Conservation (phyloP, 2,888 invertebrate genomes). For the Athrips mouffetella region DNA sequence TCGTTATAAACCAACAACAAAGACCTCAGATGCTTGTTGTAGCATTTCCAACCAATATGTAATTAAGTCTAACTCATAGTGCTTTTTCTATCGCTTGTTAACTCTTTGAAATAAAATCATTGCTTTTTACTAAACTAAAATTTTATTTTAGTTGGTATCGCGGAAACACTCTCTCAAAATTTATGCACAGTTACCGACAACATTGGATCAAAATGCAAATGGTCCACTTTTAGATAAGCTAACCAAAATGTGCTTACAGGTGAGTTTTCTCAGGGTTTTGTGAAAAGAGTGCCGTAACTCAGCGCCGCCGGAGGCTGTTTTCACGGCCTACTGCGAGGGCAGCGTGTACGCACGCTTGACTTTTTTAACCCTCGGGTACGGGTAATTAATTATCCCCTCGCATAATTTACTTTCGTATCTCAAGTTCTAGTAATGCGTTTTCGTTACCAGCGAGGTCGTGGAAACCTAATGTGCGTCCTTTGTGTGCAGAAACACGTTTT, state of each 20-base stretch:
- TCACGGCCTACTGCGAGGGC: background rate
- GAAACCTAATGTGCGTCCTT: slow-evolving; percentile 10
- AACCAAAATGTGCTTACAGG: slow-evolving; percentile 5
- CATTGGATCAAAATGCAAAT: slow-evolving; percentile 3
- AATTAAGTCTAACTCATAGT: no score
- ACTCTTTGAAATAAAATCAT: no score
- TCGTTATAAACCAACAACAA: no score
- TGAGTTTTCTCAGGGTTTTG: background rate
- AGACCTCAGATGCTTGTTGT: no score
- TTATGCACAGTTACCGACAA: background rate
- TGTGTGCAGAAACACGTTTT: background rate
- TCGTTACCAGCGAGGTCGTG: slow-evolving; percentile 3
- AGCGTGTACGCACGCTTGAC: slow-evolving; percentile 14
- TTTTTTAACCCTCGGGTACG: slow-evolving; percentile 12
- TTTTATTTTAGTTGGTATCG: background rate
- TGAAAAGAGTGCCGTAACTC: slow-evolving; percentile 9
- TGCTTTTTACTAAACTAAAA: background rate
- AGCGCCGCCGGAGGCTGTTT: slow-evolving; percentile 9
- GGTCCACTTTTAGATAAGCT: slow-evolving; percentile 5
- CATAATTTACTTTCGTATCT: slow-evolving; percentile 19
- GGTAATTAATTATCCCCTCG: slow-evolving; percentile 19
- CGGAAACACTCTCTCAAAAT: background rate
- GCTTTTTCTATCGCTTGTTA: no score
- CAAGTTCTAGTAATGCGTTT: slow-evolving; percentile 16
- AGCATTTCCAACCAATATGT: no score